A percentile compares a stretch with the other conserved stretches of the same genome.
Conservation (phyloP, 2,113 vertebrate species). For the Sclerurus mexicanus region DNA sequence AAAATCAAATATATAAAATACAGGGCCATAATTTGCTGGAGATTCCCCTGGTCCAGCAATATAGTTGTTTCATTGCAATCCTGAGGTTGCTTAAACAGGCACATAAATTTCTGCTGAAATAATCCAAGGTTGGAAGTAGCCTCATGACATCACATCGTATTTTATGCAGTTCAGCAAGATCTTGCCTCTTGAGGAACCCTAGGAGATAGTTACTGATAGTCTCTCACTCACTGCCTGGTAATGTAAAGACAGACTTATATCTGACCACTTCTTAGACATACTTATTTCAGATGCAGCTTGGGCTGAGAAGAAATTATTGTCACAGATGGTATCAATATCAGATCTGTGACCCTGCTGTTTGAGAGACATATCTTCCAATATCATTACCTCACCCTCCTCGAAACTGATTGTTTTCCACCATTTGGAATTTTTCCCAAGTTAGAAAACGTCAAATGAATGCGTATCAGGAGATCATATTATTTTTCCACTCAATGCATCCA, state of each 20-base stretch:
- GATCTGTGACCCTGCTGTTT: neutral
- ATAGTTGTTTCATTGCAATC: neutral
- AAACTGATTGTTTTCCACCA: neutral
- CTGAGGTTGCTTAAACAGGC: neutral
- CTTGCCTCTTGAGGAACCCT: neutral
- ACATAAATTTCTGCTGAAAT: neutral
- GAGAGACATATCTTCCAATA: accelerated
- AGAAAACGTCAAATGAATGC: neutral
- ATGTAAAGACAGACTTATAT: neutral
- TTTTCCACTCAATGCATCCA: neutral
- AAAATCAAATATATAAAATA: neutral
- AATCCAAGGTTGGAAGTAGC: neutral
- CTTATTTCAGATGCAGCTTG: neutral
- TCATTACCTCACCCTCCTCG: neutral
- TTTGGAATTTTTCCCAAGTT: neutral
- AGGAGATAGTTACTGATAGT: neutral
- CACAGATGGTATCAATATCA: neutral
- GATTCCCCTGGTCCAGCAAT: neutral
- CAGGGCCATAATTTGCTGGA: neutral
- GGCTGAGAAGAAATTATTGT: neutral
- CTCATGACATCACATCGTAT: neutral
- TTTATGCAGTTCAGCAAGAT: neutral
- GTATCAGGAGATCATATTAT: neutral
- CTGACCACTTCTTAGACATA: neutral
- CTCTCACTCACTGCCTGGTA: neutral